A percentile compares a stretch with the other conserved stretches of the same genome.
phyloP scores from a whole-genome alignment of 1,140 invertebrate species.

The Macrotrachela quadricornifera region DNA sequence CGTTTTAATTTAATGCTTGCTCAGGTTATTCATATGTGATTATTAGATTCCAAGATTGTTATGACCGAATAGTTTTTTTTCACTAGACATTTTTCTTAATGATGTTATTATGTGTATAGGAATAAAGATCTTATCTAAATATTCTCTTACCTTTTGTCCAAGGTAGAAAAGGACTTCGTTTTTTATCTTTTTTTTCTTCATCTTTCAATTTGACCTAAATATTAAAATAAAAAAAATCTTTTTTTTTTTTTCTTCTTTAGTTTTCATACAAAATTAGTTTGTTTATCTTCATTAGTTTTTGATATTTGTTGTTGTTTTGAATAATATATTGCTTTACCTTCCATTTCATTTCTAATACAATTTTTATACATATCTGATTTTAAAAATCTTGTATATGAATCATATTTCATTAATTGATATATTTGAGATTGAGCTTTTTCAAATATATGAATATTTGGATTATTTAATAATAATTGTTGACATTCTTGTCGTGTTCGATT shows the following conservation, averaged over 20 bases:
- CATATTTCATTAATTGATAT: slow-evolving; percentile 90
- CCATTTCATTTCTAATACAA: slow-evolving; percentile 41
- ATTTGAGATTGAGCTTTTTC: slow-evolving; percentile 63
- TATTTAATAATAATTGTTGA: slow-evolving; percentile 15
- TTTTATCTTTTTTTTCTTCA: not conserved
- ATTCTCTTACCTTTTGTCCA: slow-evolving; percentile 3
- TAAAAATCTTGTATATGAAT: slow-evolving; percentile 79
- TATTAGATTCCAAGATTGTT: too few species aligned
- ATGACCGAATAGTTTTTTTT: too few species aligned
- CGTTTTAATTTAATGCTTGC: too few species aligned
- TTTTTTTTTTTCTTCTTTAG: too few species aligned
- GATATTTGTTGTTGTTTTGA: too few species aligned
- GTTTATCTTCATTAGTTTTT: too few species aligned
- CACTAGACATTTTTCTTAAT: too few species aligned
- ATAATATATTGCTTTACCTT: slow-evolving; percentile 31
- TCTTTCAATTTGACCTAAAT: too few species aligned
- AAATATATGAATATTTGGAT: not conserved
- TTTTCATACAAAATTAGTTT: too few species aligned
- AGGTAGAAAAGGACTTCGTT: slow-evolving; percentile 2
- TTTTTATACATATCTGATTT: slow-evolving; percentile 69
- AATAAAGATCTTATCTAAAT: not conserved
- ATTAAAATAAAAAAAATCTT: too few species aligned
- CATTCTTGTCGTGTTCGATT: slow-evolving; percentile 30
- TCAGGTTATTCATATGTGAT: too few species aligned
- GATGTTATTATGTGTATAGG: too few species aligned